phyloP scores from a whole-genome alignment of 2,888 invertebrate genomes.

The Brachynemurus nebulosus region DNA sequence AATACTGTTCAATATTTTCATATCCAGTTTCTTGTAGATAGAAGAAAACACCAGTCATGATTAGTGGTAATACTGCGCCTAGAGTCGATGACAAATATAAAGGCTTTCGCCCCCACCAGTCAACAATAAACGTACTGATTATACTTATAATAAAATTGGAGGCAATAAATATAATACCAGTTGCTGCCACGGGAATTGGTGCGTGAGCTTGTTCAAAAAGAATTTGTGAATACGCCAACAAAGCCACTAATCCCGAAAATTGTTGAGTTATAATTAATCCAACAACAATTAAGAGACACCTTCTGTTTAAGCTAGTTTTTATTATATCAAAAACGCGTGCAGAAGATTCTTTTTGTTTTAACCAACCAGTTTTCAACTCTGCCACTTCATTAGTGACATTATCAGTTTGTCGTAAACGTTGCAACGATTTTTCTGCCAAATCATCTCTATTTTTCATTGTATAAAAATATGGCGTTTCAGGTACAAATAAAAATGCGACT shows the following conservation, averaged over 20 bases:
- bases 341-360: conserved; percentile 38
- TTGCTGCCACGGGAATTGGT: background rate
- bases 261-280: background rate
- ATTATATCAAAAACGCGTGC: conserved; percentile 35
- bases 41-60: background rate
- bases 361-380: conserved; percentile 10
- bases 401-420: conserved; percentile 18
- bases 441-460: background rate
- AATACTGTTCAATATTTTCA: background rate
- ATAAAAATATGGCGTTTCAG: conserved; percentile 6
- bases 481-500: background rate
- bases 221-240: background rate
- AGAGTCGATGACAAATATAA: background rate
- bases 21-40: background rate
- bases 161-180: background rate
- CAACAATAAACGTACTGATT: background rate
- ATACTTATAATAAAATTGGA: background rate
- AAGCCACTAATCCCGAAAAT: background rate
- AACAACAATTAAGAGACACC: conserved; percentile 24
- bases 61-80: background rate
- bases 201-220: background rate
- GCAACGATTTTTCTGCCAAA: background rate
- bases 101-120: background rate
- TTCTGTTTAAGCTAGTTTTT: conserved; percentile 28
- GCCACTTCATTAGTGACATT: conserved; percentile 24